phyloP scores from a whole-genome alignment of 2,797 vertebrate species.

The Argentina silus region DNA sequence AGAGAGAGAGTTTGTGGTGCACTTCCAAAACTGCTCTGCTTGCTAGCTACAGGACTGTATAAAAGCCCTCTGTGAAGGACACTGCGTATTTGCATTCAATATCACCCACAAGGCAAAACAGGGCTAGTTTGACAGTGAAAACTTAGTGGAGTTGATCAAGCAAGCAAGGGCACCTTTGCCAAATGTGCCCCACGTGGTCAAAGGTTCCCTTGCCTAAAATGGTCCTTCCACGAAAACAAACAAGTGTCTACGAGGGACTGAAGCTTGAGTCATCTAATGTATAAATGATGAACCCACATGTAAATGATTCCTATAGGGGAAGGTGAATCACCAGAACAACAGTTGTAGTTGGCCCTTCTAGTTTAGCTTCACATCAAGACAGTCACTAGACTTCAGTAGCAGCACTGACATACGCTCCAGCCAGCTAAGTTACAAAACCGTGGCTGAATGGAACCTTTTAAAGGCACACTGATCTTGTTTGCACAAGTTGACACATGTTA shows the following conservation, averaged over 20 bases:
- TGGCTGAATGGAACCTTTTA: slow-evolving; percentile 52
- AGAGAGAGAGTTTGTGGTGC: not conserved
- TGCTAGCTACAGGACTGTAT: not conserved
- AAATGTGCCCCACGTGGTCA: no score
- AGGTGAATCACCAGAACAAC: not conserved
- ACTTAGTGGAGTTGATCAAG: not conserved
- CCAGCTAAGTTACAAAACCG: slow-evolving; percentile 28
- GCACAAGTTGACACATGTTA: slow-evolving; percentile 68
- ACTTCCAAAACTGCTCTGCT: not conserved
- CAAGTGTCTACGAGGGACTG: no score
- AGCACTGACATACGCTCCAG: not conserved
- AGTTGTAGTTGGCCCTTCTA: not conserved
- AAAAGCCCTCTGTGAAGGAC: not conserved
- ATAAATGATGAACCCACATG: not conserved
- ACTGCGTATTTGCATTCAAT: slow-evolving; percentile 1
- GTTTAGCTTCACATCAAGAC: not conserved
- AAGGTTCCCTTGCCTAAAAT: no score
- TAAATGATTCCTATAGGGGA: not conserved
- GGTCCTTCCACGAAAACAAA: no score
- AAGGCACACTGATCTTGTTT: slow-evolving; percentile 61
- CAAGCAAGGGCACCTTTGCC: no score
- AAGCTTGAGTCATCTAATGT: no score
- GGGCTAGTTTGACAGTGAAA: not conserved
- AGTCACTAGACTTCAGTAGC: not conserved
- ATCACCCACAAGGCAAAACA: not conserved